Conservation (phyloP, 2,888 invertebrate genomes). For the Calephelis perditalis region DNA sequence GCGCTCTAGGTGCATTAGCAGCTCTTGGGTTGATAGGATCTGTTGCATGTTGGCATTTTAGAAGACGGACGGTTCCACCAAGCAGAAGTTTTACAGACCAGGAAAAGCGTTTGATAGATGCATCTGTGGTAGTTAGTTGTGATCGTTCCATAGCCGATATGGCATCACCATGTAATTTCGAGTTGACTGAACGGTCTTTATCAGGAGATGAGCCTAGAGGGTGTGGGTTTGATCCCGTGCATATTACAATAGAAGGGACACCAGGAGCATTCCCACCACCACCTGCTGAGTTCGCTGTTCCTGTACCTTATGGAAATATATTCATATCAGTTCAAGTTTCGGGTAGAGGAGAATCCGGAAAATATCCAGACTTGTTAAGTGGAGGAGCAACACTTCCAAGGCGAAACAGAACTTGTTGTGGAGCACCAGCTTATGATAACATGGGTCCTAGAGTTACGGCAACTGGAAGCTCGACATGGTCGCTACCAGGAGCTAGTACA, state of each 20-base stretch:
- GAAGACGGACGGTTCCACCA: conserved; percentile 83
- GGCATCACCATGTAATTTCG: conserved; percentile 74
- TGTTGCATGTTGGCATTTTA: conserved; percentile 80
- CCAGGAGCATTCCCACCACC: conserved; percentile 70
- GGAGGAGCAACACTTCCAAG: conserved; percentile 70
- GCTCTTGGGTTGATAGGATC: conserved; percentile 79
- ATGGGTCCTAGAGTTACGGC: conserved; percentile 95
- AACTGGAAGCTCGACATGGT: conserved; percentile 89
- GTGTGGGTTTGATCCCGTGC: conserved; percentile 78
- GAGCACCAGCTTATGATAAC: conserved; percentile 89
- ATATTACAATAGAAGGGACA: conserved; percentile 79
- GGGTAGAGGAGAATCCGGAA: conserved; percentile 58
- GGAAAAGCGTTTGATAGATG: conserved; percentile 90
- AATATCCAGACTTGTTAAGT: conserved; percentile 86
- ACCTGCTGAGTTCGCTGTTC: conserved; percentile 76
- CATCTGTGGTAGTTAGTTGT: conserved; percentile 82
- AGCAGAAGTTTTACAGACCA: conserved; percentile 89
- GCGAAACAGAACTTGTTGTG: conserved; percentile 66
- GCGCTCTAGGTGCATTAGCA: conserved; percentile 83
- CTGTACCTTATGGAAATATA: conserved; percentile 83
- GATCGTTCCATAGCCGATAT: conserved; percentile 82
- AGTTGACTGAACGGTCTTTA: conserved; percentile 64
- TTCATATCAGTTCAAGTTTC: conserved; percentile 92
- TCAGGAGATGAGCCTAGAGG: conserved; percentile 60
- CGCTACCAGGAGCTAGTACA: conserved; percentile 81